Percentiles rank a stretch among this genome's conserved stretches.
Evolutionary conservation across 2,797 vertebrate genomes (phyloP).

Genomic region (Stomatorhinus walkeri): DNA sequence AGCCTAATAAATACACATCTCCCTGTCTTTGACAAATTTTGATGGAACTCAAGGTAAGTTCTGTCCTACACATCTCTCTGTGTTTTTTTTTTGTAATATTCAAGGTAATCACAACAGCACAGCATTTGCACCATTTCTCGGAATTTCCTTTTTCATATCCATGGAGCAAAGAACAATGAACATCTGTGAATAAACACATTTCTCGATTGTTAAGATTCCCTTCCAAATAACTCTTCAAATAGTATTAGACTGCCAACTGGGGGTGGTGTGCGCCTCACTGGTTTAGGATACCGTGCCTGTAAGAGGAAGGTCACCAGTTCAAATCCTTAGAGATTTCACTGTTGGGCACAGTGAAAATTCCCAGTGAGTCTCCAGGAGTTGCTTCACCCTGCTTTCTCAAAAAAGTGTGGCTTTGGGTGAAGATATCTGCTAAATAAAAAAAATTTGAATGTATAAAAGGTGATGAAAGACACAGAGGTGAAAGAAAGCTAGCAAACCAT

Average conservation of each 20-base stretch:
- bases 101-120: background rate
- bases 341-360: background rate
- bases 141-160: background rate
- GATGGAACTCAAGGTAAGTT: background rate
- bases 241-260: background rate
- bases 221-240: background rate
- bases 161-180: background rate
- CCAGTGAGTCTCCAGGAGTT: background rate
- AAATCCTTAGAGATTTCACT: background rate
- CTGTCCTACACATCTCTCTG: background rate
- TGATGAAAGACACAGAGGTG: background rate
- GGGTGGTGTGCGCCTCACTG: background rate
- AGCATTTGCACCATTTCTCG: background rate
- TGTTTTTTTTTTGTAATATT: background rate
- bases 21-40: background rate
- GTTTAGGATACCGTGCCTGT: background rate
- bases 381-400: background rate
- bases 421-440: background rate
- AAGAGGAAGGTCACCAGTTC: background rate
- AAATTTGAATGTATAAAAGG: background rate
- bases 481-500: background rate
- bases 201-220: background rate
- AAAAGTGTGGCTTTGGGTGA: background rate
- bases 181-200: background rate
- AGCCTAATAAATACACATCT: background rate